A percentile compares a stretch with the other conserved stretches of the same genome.
Conservation (phyloP, 2,797 vertebrate species). For the Sandelia bainsii region DNA sequence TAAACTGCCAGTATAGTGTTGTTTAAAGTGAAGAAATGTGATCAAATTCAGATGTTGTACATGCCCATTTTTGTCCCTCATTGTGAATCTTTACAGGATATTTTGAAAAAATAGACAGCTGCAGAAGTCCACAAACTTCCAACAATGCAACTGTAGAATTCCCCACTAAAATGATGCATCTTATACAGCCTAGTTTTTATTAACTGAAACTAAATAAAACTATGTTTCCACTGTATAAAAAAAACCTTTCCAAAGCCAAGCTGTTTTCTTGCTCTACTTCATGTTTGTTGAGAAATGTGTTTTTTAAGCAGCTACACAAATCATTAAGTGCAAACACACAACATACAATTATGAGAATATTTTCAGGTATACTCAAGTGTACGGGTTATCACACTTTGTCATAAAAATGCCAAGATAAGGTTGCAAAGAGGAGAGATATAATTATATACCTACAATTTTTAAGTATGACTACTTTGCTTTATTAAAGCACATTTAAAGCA, state of each 20-base stretch:
- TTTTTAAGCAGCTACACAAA: slow-evolving; percentile 1
- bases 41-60: too few species aligned
- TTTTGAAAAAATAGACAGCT: not conserved
- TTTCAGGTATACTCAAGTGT: not conserved
- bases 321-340: slow-evolving; percentile 8
- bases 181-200: too few species aligned
- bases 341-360: not conserved
- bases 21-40: not conserved
- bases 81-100: not conserved
- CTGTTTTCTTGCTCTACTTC: too few species aligned
- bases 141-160: too few species aligned
- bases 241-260: too few species aligned
- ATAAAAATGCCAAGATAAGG: not conserved
- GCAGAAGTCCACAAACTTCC: not conserved
- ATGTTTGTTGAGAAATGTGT: too few species aligned
- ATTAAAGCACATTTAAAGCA: slow-evolving; percentile 11
- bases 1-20: slow-evolving; percentile 1
- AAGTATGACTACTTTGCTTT: not conserved
- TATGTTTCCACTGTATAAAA: not conserved
- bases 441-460: not conserved
- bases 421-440: not conserved
- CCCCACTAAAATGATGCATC: too few species aligned
- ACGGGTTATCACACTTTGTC: not conserved
- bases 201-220: not conserved
- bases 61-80: too few species aligned